Percentiles rank a stretch among this genome's conserved stretches.
Evolutionary conservation across 1,140 invertebrate genomes (phyloP).

Genomic region (Temnothorax longispinosus): DNA sequence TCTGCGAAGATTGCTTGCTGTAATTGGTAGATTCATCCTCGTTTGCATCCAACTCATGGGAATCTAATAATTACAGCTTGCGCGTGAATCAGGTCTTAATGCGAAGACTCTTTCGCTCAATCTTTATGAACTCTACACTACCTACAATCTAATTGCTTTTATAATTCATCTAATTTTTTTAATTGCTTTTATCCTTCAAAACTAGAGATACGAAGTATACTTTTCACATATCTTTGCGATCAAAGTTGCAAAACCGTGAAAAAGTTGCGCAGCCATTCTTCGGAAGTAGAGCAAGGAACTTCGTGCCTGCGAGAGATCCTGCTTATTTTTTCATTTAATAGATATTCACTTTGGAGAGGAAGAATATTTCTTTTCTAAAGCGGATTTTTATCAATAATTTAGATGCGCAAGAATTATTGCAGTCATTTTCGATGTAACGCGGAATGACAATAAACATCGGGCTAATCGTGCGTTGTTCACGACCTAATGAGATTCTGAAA

Average conservation of each 20-base stretch:
- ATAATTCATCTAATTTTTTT: neutral
- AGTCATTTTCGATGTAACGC: slow-evolving; percentile 18
- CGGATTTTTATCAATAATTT: neutral
- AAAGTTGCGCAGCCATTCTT: neutral
- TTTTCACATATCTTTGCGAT: neutral
- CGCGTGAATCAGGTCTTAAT: slow-evolving; percentile 18
- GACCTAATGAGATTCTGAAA: slow-evolving; percentile 45
- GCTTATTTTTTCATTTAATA: slow-evolving; percentile 18
- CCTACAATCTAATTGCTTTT: neutral
- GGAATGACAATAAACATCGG: slow-evolving; percentile 20
- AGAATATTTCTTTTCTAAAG: neutral
- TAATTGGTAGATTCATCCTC: slow-evolving; percentile 66
- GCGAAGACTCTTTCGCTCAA: neutral
- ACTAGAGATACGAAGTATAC: neutral
- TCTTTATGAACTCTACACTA: neutral
- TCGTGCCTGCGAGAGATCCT: neutral
- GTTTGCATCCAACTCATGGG: slow-evolving; percentile 50
- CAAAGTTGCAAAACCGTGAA: neutral
- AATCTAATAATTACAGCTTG: slow-evolving; percentile 32
- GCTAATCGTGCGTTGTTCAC: slow-evolving; percentile 34
- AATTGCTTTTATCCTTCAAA: neutral
- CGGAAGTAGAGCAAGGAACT: neutral
- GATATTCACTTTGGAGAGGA: neutral
- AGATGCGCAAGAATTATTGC: neutral
- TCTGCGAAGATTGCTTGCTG: slow-evolving; percentile 57